Base-by-base conservation (phyloP, 2,888 invertebrate species). In the Bembecia ichneumoniformis region DNA sequence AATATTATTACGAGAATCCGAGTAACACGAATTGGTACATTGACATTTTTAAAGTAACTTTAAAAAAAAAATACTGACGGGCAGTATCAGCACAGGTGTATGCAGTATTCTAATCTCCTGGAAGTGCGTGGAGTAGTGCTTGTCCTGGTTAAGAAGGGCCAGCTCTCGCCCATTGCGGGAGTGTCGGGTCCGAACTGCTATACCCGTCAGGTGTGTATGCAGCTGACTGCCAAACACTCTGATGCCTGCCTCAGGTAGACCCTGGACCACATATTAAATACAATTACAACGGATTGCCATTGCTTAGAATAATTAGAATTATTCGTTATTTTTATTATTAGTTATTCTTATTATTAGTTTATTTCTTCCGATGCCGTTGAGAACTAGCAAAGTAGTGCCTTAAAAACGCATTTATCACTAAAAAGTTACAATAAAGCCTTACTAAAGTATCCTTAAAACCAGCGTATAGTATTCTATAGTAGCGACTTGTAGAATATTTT, bases 101-200 rank as follows among this genome's bases (percentile, higher is more conserved):
- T 94, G 94, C 48, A 99, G 83, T 48, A 93, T 89, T 53, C 98
- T 88, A 63, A 99, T 99, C 84, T 99, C 99, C 81, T 99, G 99
- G 81, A 97, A 99, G 86, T 99, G 98, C 1, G 98, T 95, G 50
- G 97, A 97, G 79, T 96, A 99, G 78, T 98, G 99, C 76, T 95
- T 90, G 77, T 99, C 99, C 54, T 93, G 88, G 79, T 99, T 98
- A 13, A 99, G 80, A 58, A 92, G 89, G 0, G 93, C 91, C 46
- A 98, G 79, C 75, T 98, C 97, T 11, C 90, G 84, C 1, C 95
- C 96, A 55, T 92, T 90, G 11, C 97, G 89, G 47, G 94, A 89
- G 72, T 98, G 98, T 45, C 95, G 90, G 0, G 98, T 99, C 70
- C 91, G 89, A 0, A 97, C 94, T 53, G 92, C 90, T 0, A 89